Evolutionary conservation across 2,888 invertebrate species (phyloP).

Genomic region (Eupithecia exiguata): DNA sequence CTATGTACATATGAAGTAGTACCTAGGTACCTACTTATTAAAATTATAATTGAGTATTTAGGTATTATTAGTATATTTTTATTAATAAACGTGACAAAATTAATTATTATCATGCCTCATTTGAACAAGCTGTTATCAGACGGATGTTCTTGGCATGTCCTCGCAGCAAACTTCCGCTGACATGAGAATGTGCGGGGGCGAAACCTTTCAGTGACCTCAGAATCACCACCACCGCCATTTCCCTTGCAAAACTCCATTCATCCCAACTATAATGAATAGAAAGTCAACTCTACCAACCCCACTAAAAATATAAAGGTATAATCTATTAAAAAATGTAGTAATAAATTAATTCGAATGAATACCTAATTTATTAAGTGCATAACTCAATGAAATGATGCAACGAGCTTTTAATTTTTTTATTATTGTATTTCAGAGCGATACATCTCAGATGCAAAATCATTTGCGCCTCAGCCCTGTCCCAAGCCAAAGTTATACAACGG

Average conservation of each 20-base stretch:
- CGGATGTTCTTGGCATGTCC: constrained; percentile 60
- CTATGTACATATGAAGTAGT: background rate
- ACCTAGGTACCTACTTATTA: background rate
- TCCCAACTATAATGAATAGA: background rate
- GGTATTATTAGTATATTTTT: background rate
- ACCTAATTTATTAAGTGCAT: no score
- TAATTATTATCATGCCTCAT: constrained; percentile 25
- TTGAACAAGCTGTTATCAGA: constrained; percentile 57
- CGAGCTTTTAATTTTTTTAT: background rate
- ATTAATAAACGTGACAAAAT: constrained; percentile 25
- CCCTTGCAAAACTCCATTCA: background rate
- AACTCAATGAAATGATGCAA: no score
- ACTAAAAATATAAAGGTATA: background rate
- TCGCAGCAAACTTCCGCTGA: constrained; percentile 53
- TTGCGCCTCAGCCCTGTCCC: constrained; percentile 57
- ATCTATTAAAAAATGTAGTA: background rate
- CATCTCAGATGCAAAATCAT: constrained; percentile 4
- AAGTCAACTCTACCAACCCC: background rate
- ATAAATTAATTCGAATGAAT: background rate
- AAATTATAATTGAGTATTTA: background rate
- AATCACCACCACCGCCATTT: background rate
- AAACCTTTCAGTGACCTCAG: constrained; percentile 46
- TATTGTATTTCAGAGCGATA: background rate
- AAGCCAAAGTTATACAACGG: constrained; percentile 76
- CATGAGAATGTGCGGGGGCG: constrained; percentile 49